phyloP scores from a whole-genome alignment of 2,888 invertebrate species.

The Hedya salicella region DNA sequence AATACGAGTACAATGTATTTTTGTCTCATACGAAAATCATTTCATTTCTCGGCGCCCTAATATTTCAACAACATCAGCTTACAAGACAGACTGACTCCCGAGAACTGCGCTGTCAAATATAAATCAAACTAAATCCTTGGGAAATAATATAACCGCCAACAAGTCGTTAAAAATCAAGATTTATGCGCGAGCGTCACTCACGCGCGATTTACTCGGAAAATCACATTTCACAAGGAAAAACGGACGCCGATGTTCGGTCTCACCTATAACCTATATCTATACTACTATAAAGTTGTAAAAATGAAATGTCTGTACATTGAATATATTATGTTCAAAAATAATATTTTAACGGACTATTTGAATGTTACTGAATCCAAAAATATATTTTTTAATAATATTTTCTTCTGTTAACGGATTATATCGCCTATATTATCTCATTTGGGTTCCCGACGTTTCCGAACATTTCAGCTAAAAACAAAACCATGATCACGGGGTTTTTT shows the following conservation, averaged over 20 bases:
- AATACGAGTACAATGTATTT: neutral
- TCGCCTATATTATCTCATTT: too few species aligned
- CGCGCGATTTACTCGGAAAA: constrained; percentile 55
- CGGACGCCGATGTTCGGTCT: constrained; percentile 33
- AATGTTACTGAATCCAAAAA: too few species aligned
- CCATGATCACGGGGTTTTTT: too few species aligned
- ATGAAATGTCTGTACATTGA: too few species aligned
- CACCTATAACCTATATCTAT: constrained; percentile 31
- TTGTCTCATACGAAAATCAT: constrained; percentile 4
- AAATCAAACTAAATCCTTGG: constrained; percentile 41
- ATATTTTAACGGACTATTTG: too few species aligned
- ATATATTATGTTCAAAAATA: too few species aligned
- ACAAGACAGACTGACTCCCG: constrained; percentile 38
- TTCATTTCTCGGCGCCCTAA: neutral
- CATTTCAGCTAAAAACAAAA: too few species aligned
- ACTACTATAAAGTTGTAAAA: too few species aligned
- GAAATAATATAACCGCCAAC: constrained; percentile 34
- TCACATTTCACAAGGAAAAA: constrained; percentile 59
- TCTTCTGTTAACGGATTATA: too few species aligned
- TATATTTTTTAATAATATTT: too few species aligned
- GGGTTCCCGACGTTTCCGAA: too few species aligned
- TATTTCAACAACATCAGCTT: constrained; percentile 12
- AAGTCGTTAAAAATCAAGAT: constrained; percentile 42
- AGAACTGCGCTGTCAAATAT: constrained; percentile 26
- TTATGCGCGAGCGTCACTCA: constrained; percentile 36